These are phyloP conservation scores for Lacerta bilineata DNA, from an alignment of 2,797 vertebrate species.

Conservation along the genomic window DNA sequence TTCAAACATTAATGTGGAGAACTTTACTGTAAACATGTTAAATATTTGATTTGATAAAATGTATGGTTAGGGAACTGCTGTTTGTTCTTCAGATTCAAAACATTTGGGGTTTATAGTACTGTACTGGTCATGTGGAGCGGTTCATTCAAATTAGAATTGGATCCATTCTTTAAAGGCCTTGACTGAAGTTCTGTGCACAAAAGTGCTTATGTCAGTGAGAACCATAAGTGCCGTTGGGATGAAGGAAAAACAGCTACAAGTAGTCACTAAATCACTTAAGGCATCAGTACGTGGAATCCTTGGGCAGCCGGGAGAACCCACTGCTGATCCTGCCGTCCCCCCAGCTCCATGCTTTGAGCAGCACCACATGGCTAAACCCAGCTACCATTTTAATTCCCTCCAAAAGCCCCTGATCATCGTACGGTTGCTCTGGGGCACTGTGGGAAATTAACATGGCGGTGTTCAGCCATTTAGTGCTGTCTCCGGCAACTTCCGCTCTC, in stretches of 20 bases:
- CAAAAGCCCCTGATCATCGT: background rate
- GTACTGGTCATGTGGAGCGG: background rate
- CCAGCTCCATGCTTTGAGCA: background rate
- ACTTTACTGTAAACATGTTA: background rate
- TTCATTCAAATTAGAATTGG: constrained; percentile 14
- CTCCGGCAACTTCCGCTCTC: no score
- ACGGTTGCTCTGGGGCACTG: background rate
- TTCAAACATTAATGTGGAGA: background rate
- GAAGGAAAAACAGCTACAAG: background rate
- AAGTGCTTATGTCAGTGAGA: background rate
- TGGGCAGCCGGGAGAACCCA: background rate
- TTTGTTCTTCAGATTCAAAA: background rate
- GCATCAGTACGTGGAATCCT: no score
- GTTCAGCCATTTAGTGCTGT: background rate
- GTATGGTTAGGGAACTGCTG: background rate
- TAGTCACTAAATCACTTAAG: background rate
- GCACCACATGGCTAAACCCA: background rate
- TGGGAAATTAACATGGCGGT: background rate
- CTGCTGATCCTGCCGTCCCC: background rate
- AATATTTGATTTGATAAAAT: background rate
- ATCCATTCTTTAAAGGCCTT: background rate
- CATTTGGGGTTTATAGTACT: background rate
- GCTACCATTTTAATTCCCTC: background rate
- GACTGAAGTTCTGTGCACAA: background rate
- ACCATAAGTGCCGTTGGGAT: background rate